Base-by-base conservation (phyloP, 2,797 vertebrate species). In the Tragopan temminckii region DNA sequence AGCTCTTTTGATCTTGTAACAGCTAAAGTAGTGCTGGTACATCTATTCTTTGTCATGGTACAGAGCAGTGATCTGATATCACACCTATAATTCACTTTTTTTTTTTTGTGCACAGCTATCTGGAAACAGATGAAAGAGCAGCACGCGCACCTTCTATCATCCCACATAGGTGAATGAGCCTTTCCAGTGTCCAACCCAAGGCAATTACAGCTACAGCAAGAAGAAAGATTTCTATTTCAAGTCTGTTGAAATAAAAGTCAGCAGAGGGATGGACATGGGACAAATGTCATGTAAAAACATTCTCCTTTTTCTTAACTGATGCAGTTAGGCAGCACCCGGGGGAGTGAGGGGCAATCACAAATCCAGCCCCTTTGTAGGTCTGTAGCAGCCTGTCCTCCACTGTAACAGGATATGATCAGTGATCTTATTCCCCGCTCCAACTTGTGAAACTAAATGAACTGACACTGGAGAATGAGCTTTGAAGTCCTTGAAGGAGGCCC, bases 41-140 rank as follows among this genome's bases (percentile, higher is more conserved):
- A 82, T 77, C 87, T 86, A 82, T 95, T 91, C 84, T 88, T 91
- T 42, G 57, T 88, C 53, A 75, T 82, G 67, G 68, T 93, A 89
- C 85, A 89, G 82, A 92, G 77, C 35, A 0, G 0, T 48, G 35
- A 68, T 55, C 86, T 45, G 23, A 17, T 80, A 82, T 19, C 58
- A 86, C 64, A 90, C 77, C 64, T 86, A 75, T 61, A 77, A 19
- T 58, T 92, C 82, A 55, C 8, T 84, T 31, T 63, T 25, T 31
- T 63, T 25, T 25, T 79, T 79, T 69, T 91, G 80, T 57, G 66
- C 64, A 83, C 46, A 88, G 77, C 38, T 89, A 11, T 46, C 72
- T 35, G 75, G 62, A 92, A 87, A 66, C 17, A 92, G 85, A 77
- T 23, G 7, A 21, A 68, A 91, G 48, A 79, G 85, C 71, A 93